Base-by-base conservation (phyloP, 2,113 vertebrate species). In the Megaptera novaeangliae region DNA sequence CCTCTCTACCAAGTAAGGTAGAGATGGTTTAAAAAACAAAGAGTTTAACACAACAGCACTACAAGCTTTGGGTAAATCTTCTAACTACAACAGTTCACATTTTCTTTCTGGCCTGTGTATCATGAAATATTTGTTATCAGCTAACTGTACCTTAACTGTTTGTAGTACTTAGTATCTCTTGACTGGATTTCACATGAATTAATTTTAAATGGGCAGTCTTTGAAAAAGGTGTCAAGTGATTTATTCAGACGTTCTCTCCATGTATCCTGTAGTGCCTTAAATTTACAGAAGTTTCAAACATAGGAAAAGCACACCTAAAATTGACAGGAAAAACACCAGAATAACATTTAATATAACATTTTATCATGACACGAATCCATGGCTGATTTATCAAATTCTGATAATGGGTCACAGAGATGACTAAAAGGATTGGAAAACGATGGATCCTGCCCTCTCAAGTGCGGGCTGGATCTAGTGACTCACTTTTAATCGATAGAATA, bases 121-220 rank as follows among this genome's bases (percentile, higher is more conserved):
- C 9, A 25, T 41, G 29, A 66, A 57, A 84, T 59, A 55, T 83
- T 83, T 75, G 78, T 77, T 72, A 74, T 44, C 74, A 80, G 61
- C 63, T 34, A 82, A 75, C 8, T 34, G 44, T 3, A 7, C 27
- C 61, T 80, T 75, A 49, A 46, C 17, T 87, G 81, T 94, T 75
- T 41, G 1, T 61, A 88, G 68, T 41, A 44, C 59, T 87, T 86
- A 31, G 41, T 46, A 75, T 23, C 39, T 84, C 18, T 68, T 12
- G 34, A 82, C 61, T 95, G 74, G 20, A 64, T 83, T 85, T 68
- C 27, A 61, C 8, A 66, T 59, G 36, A 89, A 61, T 86, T 86
- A 27, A 86, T 74, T 95, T 92, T 87, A 83, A 93, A 64, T 94
- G 81, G 85, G 12, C 15, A 57, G 86, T 92, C 75, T 93, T 55